Evolutionary conservation across 2,888 invertebrate genomes (phyloP).

Genomic region (Himalopsyche kuldschensis): DNA sequence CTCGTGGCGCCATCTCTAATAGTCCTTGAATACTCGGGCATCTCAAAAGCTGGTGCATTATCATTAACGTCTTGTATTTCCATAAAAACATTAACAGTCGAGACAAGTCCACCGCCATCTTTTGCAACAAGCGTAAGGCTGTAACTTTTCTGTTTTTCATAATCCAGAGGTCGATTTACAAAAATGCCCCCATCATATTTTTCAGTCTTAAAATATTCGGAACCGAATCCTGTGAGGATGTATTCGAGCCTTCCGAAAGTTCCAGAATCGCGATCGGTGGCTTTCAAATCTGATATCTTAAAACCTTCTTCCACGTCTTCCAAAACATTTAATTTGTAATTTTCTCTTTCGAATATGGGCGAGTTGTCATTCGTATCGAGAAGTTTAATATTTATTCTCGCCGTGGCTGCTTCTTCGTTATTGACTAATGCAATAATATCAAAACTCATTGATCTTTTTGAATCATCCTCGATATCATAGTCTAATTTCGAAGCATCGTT

Average conservation of each 20-base stretch:
- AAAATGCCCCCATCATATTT: slow-evolving; percentile 67
- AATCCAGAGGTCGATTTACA: slow-evolving; percentile 69
- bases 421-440: slow-evolving; percentile 66
- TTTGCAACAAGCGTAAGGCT: slow-evolving; percentile 78
- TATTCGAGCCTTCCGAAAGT: slow-evolving; percentile 73
- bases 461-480: slow-evolving; percentile 67
- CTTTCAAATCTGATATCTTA: slow-evolving; percentile 66
- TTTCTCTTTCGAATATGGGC: slow-evolving; percentile 66
- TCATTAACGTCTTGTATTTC: slow-evolving; percentile 77
- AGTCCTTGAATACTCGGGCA: slow-evolving; percentile 70
- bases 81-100: slow-evolving; percentile 70
- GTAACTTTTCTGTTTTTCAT: slow-evolving; percentile 78
- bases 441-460: slow-evolving; percentile 64
- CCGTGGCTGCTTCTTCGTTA: slow-evolving; percentile 60
- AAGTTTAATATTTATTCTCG: slow-evolving; percentile 66
- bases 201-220: slow-evolving; percentile 74
- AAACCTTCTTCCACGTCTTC: slow-evolving; percentile 67
- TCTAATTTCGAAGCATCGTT: slow-evolving; percentile 67
- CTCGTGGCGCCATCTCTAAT: slow-evolving; percentile 74
- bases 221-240: slow-evolving; percentile 75
- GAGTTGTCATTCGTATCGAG: slow-evolving; percentile 80
- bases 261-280: slow-evolving; percentile 74
- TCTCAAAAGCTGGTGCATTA: slow-evolving; percentile 73
- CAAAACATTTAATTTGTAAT: slow-evolving; percentile 66
- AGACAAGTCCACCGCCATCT: slow-evolving; percentile 77